Base-by-base conservation (phyloP, 2,888 invertebrate genomes). In the Rhamphomyia laevipes region DNA sequence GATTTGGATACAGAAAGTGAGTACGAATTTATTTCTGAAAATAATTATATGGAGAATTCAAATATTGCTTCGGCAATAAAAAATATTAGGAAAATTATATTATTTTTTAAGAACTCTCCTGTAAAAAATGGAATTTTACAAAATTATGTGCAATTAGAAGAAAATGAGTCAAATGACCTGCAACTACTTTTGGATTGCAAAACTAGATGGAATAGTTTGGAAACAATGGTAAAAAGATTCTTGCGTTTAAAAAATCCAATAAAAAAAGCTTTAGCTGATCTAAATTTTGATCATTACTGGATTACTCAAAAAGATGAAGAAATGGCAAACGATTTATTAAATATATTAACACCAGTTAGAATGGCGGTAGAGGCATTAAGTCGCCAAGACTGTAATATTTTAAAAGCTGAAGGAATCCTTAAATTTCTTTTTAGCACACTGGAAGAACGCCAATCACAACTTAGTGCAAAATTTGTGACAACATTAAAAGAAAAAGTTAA, bases 331-430 rank as follows among this genome's bases (percentile, higher is more conserved):
- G 7, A 27, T 27, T 27, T 27, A 18, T 31, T 41, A 18, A 15
- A 13, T 13, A 18, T 15, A 13, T 38, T 46, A 9, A 17, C 41
- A n/a, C 41, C 46, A 12, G 31, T 46, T 18, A n/a, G 30, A 41
- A 31, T 41, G 6, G 31, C 46, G n/a, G 21, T 46, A n/a, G 46
- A 46, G 21, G 42, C 31, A n/a, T 18, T 46, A 18, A 37, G 37
- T 9, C 41, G 33, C 16, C 9, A 27, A 9, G 33, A 41, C 41
- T 13, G 41, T 13, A 41, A 21, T 9, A 17, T 46, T 23, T 46
- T 46, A 41, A 13, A 17, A 7, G 23, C 15, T n/a, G 46, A 46
- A 33, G 46, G 46, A 3, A 41, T 46, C n/a, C 18, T 46, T 10
- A 30, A 46, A 41, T 41, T 41, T 31, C 21, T 41, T 31, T 41